Evolutionary conservation across 2,888 invertebrate genomes (phyloP).

Genomic region (Cosmopolites sordidus): DNA sequence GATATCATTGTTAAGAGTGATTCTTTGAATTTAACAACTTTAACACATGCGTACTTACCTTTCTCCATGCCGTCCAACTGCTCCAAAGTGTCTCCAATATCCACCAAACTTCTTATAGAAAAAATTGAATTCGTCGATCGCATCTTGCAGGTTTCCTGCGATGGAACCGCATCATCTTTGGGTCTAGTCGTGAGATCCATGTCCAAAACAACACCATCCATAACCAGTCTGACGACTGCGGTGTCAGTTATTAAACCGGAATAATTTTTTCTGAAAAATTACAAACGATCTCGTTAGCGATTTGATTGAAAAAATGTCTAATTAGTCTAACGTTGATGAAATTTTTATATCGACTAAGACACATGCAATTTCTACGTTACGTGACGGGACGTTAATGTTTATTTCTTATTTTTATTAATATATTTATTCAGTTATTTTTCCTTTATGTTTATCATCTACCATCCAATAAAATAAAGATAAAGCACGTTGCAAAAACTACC

Average conservation of each 20-base stretch:
- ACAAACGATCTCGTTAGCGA: neutral
- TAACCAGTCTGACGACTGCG: conserved; percentile 11
- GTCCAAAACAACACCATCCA: conserved; percentile 39
- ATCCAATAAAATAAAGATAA: no score
- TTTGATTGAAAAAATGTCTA: neutral
- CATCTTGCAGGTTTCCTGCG: conserved; percentile 47
- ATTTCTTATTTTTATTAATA: no score
- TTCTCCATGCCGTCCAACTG: neutral
- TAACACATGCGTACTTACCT: neutral
- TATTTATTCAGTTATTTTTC: no score
- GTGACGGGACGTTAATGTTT: no score
- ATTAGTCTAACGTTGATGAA: neutral
- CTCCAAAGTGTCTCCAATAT: conserved; percentile 48
- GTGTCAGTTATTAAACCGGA: neutral
- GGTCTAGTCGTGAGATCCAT: conserved; percentile 54
- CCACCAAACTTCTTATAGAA: conserved; percentile 56
- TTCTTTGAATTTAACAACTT: no score
- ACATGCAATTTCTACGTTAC: no score
- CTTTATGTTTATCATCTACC: no score
- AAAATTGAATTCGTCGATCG: conserved; percentile 58
- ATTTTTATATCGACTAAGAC: no score
- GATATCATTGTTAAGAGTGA: no score
- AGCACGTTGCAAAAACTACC: no score
- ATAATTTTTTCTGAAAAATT: neutral
- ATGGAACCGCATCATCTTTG: conserved; percentile 38